Conservation (phyloP, 2,888 invertebrate genomes). For the Drosophila hawaiiensis region DNA sequence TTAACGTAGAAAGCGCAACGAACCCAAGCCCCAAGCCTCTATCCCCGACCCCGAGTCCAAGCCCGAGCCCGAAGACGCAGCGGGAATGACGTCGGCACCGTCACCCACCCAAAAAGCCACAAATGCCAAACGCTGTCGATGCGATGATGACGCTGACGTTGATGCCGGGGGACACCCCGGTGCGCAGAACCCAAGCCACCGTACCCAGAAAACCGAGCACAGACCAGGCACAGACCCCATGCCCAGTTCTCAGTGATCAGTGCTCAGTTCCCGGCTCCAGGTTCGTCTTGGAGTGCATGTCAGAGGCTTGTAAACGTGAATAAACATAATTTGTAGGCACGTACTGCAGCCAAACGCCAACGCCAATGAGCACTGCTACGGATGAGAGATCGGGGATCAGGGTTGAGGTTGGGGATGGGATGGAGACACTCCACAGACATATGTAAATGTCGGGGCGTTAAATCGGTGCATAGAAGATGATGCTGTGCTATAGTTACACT, state of each 20-base stretch:
- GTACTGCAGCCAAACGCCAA: slow-evolving; percentile 71
- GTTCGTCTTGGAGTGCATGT: slow-evolving; percentile 70
- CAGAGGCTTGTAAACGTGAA: slow-evolving; percentile 80
- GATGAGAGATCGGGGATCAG: background rate
- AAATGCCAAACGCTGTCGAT: slow-evolving; percentile 71
- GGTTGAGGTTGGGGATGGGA: background rate
- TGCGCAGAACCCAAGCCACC: slow-evolving; percentile 54
- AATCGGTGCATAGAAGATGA: slow-evolving; percentile 74
- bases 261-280: slow-evolving; percentile 38
- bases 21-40: slow-evolving; percentile 30
- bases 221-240: slow-evolving; percentile 46
- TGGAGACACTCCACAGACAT: slow-evolving; percentile 58
- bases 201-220: slow-evolving; percentile 23
- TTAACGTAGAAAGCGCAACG: slow-evolving; percentile 80
- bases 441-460: slow-evolving; percentile 81
- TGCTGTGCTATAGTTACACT: slow-evolving; percentile 43
- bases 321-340: slow-evolving; percentile 80
- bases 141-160: slow-evolving; percentile 69
- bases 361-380: slow-evolving; percentile 62
- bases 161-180: slow-evolving; percentile 75
- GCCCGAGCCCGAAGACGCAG: slow-evolving; percentile 45
- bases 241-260: slow-evolving; percentile 32
- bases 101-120: slow-evolving; percentile 74
- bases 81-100: slow-evolving; percentile 70
- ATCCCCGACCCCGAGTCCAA: slow-evolving; percentile 1